phyloP scores from a whole-genome alignment of 2,797 vertebrate species.

The Fistularia commersonii region DNA sequence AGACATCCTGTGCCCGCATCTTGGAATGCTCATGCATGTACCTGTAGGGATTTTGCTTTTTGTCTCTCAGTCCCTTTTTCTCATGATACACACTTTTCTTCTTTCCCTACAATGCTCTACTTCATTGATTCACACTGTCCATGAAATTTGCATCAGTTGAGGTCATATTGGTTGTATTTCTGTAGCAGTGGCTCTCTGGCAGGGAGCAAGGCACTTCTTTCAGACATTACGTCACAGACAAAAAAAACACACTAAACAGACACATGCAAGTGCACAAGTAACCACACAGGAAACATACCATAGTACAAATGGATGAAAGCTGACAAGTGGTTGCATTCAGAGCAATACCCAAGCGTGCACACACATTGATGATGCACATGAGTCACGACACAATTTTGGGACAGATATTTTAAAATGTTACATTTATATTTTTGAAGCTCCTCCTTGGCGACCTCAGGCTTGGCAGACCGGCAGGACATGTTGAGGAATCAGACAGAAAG shows the following conservation, averaged over 20 bases:
- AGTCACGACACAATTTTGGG: too few species aligned
- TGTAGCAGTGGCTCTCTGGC: slow-evolving; percentile 23
- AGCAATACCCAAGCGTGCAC: neutral
- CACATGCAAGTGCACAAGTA: slow-evolving; percentile 10
- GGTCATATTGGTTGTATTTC: slow-evolving; percentile 35
- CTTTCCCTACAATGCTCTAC: slow-evolving; percentile 18
- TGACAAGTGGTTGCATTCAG: neutral
- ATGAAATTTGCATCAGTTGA: slow-evolving; percentile 44
- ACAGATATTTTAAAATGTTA: too few species aligned
- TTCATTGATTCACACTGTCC: slow-evolving; percentile 31
- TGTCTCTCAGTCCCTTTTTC: neutral
- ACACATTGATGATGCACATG: too few species aligned
- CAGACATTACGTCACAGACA: slow-evolving; percentile 49
- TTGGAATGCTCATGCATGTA: too few species aligned
- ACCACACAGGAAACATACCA: neutral
- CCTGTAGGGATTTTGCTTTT: too few species aligned
- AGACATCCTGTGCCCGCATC: too few species aligned
- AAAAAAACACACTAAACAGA: slow-evolving; percentile 19
- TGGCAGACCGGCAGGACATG: too few species aligned
- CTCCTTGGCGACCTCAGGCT: too few species aligned
- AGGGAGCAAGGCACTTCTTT: slow-evolving; percentile 17
- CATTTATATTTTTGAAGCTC: too few species aligned
- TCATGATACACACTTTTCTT: neutral
- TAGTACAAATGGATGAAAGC: neutral
- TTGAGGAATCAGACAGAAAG: too few species aligned